Percentiles rank a stretch among this genome's conserved stretches.
Evolutionary conservation across 2,888 invertebrate species (phyloP).

Genomic region (Hecatera dysodea): DNA sequence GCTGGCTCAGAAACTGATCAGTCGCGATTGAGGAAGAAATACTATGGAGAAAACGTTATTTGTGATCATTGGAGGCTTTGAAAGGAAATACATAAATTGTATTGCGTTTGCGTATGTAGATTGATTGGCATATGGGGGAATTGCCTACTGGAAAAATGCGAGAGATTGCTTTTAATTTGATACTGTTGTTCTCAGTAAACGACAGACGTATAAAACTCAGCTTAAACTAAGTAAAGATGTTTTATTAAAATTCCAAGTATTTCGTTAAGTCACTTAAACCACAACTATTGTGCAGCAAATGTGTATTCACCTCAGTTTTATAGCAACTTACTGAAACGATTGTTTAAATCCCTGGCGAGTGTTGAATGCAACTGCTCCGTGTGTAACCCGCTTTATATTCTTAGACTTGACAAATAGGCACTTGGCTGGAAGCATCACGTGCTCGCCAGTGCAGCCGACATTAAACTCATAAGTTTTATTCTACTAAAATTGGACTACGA

Average conservation of each 20-base stretch:
- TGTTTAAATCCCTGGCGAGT: constrained; percentile 55
- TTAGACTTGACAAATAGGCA: constrained; percentile 63
- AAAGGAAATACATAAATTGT: background rate
- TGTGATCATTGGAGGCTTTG: constrained; percentile 3
- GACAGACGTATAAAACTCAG: background rate
- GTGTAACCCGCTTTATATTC: constrained; percentile 57
- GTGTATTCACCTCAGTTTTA: constrained; percentile 56
- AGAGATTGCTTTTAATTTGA: background rate
- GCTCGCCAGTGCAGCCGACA: constrained; percentile 55
- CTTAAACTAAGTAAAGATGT: constrained; percentile 8
- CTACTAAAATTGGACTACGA: constrained; percentile 56
- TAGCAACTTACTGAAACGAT: constrained; percentile 45
- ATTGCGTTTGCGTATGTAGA: background rate
- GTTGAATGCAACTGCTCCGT: constrained; percentile 52
- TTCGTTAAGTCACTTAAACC: constrained; percentile 31
- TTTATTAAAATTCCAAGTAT: constrained; percentile 39
- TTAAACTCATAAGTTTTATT: constrained; percentile 61
- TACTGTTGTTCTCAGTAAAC: background rate
- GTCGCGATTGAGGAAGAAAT: constrained; percentile 8
- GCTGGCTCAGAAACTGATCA: constrained; percentile 5
- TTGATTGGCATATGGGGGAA: background rate
- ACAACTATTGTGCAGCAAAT: constrained; percentile 34
- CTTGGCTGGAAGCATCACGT: constrained; percentile 61
- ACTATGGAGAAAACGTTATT: background rate
- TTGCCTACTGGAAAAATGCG: background rate